These are phyloP conservation scores for Hoplias malabaricus DNA, from an alignment of 2,113 vertebrate species.

Conservation along the genomic window DNA sequence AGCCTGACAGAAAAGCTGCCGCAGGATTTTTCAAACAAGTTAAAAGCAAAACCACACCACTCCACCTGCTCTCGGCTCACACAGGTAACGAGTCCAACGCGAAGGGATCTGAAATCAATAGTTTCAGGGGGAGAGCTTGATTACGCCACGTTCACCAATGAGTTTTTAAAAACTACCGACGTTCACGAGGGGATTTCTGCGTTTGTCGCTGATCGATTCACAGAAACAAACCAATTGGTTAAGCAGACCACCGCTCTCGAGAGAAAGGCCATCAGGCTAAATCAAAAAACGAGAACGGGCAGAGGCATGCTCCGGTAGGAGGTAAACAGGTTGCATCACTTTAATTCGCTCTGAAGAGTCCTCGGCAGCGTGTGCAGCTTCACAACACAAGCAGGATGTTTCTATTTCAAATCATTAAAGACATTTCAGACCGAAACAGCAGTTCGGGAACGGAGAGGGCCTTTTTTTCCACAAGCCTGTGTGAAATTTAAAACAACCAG, in stretches of 20 bases:
- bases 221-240: constrained; percentile 40
- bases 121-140: constrained; percentile 32
- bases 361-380: neutral
- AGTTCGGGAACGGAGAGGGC: too few relatives aligned
- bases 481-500: too few relatives aligned
- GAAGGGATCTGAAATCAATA: constrained; percentile 49
- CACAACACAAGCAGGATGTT: too few relatives aligned
- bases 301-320: neutral
- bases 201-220: constrained; percentile 44
- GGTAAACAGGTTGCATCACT: neutral
- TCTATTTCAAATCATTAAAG: too few relatives aligned
- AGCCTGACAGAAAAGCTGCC: neutral
- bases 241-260: constrained; percentile 35
- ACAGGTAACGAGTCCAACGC: constrained; percentile 23
- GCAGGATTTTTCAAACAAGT: constrained; percentile 2
- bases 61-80: constrained; percentile 17
- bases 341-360: neutral
- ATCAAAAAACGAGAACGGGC: neutral
- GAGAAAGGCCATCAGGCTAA: neutral
- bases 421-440: too few relatives aligned
- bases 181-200: constrained; percentile 32
- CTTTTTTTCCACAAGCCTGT: too few relatives aligned
- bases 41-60: constrained; percentile 13
- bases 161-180: constrained; percentile 40
- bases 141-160: constrained; percentile 29